Evolutionary conservation across 1,140 invertebrate species (phyloP), one percentile per base, ranked within the genome.

Genomic region (Aculops lycopersici): DNA sequence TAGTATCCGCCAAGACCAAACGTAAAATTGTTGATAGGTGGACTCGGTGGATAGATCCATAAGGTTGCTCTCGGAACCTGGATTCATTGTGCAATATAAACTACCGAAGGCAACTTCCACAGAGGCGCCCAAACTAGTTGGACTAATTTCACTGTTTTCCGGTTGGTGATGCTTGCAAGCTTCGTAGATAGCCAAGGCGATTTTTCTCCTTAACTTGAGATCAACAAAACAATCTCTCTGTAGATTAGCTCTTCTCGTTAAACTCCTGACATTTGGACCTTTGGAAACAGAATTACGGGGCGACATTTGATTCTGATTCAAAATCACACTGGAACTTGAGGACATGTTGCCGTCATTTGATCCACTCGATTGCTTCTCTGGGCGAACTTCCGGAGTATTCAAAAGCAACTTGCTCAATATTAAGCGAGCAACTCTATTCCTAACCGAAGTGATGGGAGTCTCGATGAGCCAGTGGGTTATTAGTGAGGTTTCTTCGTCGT

Each of bases 1-100:
- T n/a, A 45, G 39, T 5, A 24, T 35, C 21, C 40, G 17, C 45
- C 45, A 47, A 37, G 14, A 17, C 43, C 43, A 47, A 39, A 38
- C 16, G 15, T 19, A 21, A 35, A 42, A 47, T 15, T 38, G 15
- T 2, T 20, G 19, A 1, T 14, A 14, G 4, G n/a, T 31, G 8
- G 24, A 8, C 24, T 8, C 8, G 8, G n/a, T 31, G 24, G 24
- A 8, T 8, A 31, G 8, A 31, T 31, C n/a, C 8, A 31, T 31
- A 31, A 31, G 24, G 8, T 31, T 31, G 24, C 24, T 31, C n/a
- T 8, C n/a, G n/a, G n/a, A 8, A 31, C 8, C 8, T n/a, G 8
- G 8, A 31, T 31, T n/a, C 24, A 31, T 8, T n/a, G n/a, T 31
- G 8, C 8, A 8, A n/a, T 8, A 8, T 31, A 31, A 31, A 31